Evolutionary conservation across 2,888 invertebrate genomes (phyloP).

Genomic region (Tetragonula carbonaria): DNA sequence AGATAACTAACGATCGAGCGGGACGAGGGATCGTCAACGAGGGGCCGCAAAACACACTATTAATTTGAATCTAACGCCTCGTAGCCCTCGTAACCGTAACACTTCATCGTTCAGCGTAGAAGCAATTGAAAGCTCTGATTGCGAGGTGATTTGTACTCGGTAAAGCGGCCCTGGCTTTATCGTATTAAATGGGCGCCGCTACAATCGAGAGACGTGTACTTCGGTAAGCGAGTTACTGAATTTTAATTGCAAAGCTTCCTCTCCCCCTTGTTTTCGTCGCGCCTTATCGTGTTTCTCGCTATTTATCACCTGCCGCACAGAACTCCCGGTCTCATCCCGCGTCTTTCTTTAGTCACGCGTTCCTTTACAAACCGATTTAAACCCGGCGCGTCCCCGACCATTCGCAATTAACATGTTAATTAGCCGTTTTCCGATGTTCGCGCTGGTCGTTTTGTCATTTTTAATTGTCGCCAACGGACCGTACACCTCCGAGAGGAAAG

Average conservation of each 20-base stretch:
- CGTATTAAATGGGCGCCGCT: slow-evolving; percentile 21
- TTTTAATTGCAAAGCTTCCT: slow-evolving; percentile 49
- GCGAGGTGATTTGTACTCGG: slow-evolving; percentile 27
- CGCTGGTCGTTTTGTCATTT: neutral
- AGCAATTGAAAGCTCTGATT: slow-evolving; percentile 23
- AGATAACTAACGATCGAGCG: neutral
- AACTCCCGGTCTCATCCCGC: slow-evolving; percentile 14
- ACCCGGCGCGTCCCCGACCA: neutral
- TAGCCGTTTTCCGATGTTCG: slow-evolving; percentile 13
- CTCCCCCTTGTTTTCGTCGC: slow-evolving; percentile 27
- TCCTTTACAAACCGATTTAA: slow-evolving; percentile 36
- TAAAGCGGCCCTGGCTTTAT: slow-evolving; percentile 16
- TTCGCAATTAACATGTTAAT: slow-evolving; percentile 45
- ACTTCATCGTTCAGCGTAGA: neutral
- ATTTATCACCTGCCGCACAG: slow-evolving; percentile 44
- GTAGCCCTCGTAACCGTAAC: too few species aligned
- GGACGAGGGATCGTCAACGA: neutral
- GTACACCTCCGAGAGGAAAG: too few species aligned
- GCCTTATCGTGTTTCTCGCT: slow-evolving; percentile 46
- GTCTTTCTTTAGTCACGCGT: slow-evolving; percentile 30
- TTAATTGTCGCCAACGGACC: slow-evolving; percentile 27
- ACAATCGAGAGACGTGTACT: slow-evolving; percentile 33
- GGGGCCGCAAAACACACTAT: neutral
- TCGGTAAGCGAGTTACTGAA: slow-evolving; percentile 49
- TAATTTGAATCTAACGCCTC: neutral